phyloP scores from a whole-genome alignment of 1,140 invertebrate genomes.

The Mamestra configurata region DNA sequence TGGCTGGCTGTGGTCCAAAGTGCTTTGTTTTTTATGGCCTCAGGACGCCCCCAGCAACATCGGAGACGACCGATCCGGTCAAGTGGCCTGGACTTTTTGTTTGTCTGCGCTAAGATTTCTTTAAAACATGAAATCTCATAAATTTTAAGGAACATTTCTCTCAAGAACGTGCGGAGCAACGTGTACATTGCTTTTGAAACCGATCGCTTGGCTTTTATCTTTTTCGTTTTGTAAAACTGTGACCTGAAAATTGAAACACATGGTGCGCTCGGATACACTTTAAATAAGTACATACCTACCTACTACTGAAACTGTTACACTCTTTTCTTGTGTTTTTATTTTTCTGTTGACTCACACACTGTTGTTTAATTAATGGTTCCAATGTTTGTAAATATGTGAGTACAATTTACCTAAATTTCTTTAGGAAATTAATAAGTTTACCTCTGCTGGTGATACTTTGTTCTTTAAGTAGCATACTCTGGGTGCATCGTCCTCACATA shows the following conservation, averaged over 20 bases:
- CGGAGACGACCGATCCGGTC: slow-evolving; percentile 67
- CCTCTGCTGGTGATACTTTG: no score
- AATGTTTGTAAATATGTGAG: no score
- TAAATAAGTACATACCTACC: no score
- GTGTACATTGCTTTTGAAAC: slow-evolving; percentile 7
- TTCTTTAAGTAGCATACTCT: no score
- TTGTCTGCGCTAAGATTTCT: slow-evolving; percentile 64
- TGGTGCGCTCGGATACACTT: no score
- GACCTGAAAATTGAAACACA: not conserved
- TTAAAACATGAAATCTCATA: slow-evolving; percentile 54
- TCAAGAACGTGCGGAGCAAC: not conserved
- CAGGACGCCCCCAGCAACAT: slow-evolving; percentile 64
- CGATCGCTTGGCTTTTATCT: slow-evolving; percentile 28
- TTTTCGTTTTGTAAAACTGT: slow-evolving; percentile 1
- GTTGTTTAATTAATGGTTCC: no score
- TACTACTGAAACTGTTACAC: no score
- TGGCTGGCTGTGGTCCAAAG: slow-evolving; percentile 80
- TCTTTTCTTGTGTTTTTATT: no score
- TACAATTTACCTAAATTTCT: no score
- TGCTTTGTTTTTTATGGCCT: slow-evolving; percentile 81
- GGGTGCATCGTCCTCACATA: no score
- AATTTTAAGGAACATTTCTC: slow-evolving; percentile 51
- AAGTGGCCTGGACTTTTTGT: slow-evolving; percentile 76
- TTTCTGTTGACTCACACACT: no score
- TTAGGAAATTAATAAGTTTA: no score